Percentiles rank a stretch among this genome's conserved stretches.
Evolutionary conservation across 2,797 vertebrate genomes (phyloP).

Genomic region (Parambassis ranga): DNA sequence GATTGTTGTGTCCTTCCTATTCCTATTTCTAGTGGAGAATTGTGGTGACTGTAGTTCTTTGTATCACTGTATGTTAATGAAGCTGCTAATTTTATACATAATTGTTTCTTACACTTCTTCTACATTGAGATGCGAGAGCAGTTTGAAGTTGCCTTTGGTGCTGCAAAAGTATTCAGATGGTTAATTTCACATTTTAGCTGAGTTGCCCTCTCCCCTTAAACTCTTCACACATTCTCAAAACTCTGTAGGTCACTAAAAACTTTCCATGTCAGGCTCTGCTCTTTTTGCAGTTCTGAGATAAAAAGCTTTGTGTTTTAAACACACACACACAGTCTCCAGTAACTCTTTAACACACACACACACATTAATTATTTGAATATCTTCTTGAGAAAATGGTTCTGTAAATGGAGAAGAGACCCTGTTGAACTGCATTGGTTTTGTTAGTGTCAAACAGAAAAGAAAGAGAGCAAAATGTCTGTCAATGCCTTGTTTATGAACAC

Average conservation of each 20-base stretch:
- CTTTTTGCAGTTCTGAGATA: slow-evolving; percentile 58
- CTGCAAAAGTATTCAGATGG: neutral
- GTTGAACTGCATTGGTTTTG: slow-evolving; percentile 21
- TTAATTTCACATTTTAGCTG: slow-evolving; percentile 37
- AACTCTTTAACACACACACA: slow-evolving; percentile 9
- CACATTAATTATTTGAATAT: slow-evolving; percentile 48
- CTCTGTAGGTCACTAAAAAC: slow-evolving; percentile 24
- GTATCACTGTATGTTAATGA: no score
- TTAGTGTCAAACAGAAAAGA: neutral
- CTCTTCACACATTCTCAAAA: neutral
- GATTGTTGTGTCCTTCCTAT: no score
- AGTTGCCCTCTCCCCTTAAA: slow-evolving; percentile 2
- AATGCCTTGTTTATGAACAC: neutral
- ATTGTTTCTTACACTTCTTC: no score
- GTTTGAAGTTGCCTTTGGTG: neutral
- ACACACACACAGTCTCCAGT: slow-evolving; percentile 21
- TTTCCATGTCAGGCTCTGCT: slow-evolving; percentile 23
- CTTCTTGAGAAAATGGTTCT: slow-evolving; percentile 32
- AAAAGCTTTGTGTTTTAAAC: slow-evolving; percentile 16
- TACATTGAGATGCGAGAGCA: no score
- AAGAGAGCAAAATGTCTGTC: neutral
- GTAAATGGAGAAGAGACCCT: slow-evolving; percentile 25
- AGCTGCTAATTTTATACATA: no score
- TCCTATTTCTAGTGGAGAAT: no score
- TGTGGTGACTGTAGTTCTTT: no score